Evolutionary conservation across 2,888 invertebrate species (phyloP), one percentile per base, ranked within the genome.

Genomic region (Acrobasis consociella): DNA sequence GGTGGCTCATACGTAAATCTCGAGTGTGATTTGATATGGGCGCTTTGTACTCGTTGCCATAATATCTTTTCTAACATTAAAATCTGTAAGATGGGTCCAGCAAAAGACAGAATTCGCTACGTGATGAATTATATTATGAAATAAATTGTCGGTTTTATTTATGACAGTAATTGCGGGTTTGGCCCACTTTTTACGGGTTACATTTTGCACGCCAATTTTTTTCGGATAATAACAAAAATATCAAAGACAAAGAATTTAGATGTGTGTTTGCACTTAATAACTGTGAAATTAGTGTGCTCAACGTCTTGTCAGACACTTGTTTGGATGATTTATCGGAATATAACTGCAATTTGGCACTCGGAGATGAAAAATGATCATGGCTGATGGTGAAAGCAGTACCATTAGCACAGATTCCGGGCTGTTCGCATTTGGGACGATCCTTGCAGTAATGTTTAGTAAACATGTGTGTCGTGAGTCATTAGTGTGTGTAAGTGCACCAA

Each of bases 221-320:
- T 59, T 39, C 22, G 8, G n/a, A 22, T 22, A 49, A 13, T 31
- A 50, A 51, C 50, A 60, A 16, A 16, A 60, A 55, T 38, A n/a
- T 53, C 31, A 55, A 49, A 62, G 60, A 65, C 55, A 62, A 46
- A 39, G 37, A 42, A 53, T 50, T 16, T 46, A 37, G 38, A 42
- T 53, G 60, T 39, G 49, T 65, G 64, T 65, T 67, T 62, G 56
- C 65, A 65, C 64, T 58, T 59, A 62, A 64, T 64, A 65, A 56
- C 38, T 46, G 60, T 55, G 39, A 62, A 53, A 55, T 65, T 64
- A 64, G 50, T 52, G 46, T 50, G 42, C 61, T 63, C 62, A 52
- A 16, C 62, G 64, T 60, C 65, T 60, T 46, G 61, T 56, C 46
- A 60, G 38, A 49, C 58, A 58, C 17, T 13, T 46, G 31, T 49